Conservation (phyloP, 2,888 invertebrate species). For the Eupithecia inturbata region DNA sequence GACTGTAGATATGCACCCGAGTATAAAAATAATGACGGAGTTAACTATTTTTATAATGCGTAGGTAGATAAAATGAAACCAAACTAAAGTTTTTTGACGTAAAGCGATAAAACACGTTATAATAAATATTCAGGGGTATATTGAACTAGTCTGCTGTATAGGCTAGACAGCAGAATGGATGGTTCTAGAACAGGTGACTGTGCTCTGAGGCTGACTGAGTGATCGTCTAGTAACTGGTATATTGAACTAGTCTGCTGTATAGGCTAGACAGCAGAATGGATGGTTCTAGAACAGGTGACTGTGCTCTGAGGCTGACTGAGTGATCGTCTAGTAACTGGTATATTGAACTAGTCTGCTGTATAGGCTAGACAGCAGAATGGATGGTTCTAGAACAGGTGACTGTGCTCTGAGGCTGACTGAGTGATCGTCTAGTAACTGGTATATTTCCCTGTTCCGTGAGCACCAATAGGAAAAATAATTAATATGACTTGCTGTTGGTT, state of each 20-base stretch:
- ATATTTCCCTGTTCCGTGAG: not conserved
- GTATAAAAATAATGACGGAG: not conserved
- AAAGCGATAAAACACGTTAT: too few species aligned
- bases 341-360: too few species aligned
- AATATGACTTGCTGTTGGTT: not conserved
- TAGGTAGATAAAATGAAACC: not conserved
- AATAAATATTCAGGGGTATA: too few species aligned
- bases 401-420: not conserved
- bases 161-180: not conserved
- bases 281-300: not conserved
- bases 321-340: too few species aligned
- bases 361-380: not conserved
- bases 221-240: too few species aligned
- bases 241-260: too few species aligned
- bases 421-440: not conserved
- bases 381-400: not conserved
- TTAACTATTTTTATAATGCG: not conserved
- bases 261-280: not conserved
- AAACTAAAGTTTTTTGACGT: too few species aligned
- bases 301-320: not conserved
- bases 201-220: not conserved
- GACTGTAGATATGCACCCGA: not conserved
- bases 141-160: too few species aligned
- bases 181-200: not conserved
- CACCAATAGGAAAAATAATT: not conserved